Evolutionary conservation across 2,113 vertebrate species (phyloP), one percentile per base, ranked within the genome.

Genomic region (Corythoichthys intestinalis): DNA sequence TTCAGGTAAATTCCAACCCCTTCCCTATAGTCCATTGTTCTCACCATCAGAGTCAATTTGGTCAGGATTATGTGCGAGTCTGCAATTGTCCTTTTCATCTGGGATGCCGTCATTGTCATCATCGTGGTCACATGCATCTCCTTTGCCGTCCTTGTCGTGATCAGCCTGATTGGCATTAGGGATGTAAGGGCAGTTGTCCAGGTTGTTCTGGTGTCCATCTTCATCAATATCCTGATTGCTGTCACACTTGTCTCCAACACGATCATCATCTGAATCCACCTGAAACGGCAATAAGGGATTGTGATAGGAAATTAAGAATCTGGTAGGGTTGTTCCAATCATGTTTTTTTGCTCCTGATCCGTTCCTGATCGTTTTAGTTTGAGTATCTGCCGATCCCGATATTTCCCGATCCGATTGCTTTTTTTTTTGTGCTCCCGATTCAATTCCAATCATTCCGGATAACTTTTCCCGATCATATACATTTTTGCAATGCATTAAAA

Each of bases 151-250:
- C 69, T 98, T 98, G 74, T 99, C 97, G 2, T 99, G 97, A 84
- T 99, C 97, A 12, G 94, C 97, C 86, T 99, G 97, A 87, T 99
- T 99, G 70, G 97, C 93, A 11, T 99, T 99, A 44, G 97, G 93
- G 75, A 99, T 95, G 56, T 99, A 99, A 2, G 97, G 97, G 63
- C 97, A 99, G 84, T 99, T 99, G 91, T 99, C 97, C 82, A 99
- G 89, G 72, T 99, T 99, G 91, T 99, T 99, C 88, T 99, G 97
- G 88, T 98, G 97, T 58, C 97, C 97, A 5, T 99, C 97, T 81
- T 99, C 97, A 73, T 99, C 97, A n/a, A 99, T 99, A 76, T 99
- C 97, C 84, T 99, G 95, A 83, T 99, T 99, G 82, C 92, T 97
- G 89, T 99, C 97, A 39, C 97, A 99, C 54, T 94, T 91, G 71